phyloP scores from a whole-genome alignment of 2,888 invertebrate genomes.

The Dastarcus helophoroides region DNA sequence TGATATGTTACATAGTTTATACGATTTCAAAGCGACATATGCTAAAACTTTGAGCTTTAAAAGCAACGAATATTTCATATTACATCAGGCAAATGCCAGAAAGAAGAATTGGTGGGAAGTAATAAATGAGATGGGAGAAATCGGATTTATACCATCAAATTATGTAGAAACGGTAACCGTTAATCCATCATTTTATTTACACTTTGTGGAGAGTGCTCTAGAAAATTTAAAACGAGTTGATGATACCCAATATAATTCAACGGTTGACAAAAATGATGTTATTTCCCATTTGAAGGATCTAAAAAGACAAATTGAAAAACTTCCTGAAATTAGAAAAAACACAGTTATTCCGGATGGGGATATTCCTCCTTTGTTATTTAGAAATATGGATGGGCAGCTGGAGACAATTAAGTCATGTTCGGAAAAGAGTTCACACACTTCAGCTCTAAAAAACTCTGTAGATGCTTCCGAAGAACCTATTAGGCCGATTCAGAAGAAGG shows the following conservation, averaged over 20 bases:
- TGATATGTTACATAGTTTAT: conserved; percentile 74
- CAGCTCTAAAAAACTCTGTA: no score
- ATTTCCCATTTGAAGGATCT: conserved; percentile 50
- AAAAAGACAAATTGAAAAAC: conserved; percentile 46
- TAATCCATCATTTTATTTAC: conserved; percentile 55
- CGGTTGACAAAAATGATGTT: conserved; percentile 50
- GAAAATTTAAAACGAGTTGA: conserved; percentile 32
- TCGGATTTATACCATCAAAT: conserved; percentile 80
- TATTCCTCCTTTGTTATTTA: conserved; percentile 25
- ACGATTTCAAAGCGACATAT: conserved; percentile 74
- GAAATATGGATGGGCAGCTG: conserved; percentile 29
- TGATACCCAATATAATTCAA: conserved; percentile 20
- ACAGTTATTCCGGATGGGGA: conserved; percentile 25
- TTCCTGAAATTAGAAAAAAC: conserved; percentile 25
- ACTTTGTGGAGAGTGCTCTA: conserved; percentile 61
- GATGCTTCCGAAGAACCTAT: conserved; percentile 22
- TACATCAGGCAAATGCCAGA: conserved; percentile 67
- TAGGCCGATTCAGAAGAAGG: conserved; percentile 22
- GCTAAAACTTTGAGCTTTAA: conserved; percentile 73
- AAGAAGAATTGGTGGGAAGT: conserved; percentile 86
- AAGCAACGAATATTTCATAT: conserved; percentile 68
- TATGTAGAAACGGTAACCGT: conserved; percentile 73
- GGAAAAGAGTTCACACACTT: conserved; percentile 10
- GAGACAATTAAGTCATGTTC: conserved; percentile 18
- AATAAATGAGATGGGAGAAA: conserved; percentile 67